These are phyloP conservation scores for Rambutsinella grinnellia DNA, from an alignment of 2,888 invertebrate genomes.

Conservation along the genomic window DNA sequence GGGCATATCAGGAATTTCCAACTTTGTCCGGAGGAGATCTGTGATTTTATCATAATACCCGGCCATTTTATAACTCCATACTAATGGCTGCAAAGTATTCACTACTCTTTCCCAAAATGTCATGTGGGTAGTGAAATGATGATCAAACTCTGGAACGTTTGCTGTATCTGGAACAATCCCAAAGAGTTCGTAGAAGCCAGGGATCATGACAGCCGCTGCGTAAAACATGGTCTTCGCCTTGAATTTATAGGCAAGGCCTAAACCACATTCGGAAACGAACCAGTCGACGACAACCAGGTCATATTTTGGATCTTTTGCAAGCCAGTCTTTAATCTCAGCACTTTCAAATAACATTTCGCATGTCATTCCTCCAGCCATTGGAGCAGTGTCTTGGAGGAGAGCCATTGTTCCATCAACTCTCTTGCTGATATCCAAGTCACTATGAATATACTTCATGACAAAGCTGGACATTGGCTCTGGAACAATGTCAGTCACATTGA, in stretches of 20 bases:
- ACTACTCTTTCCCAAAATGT: constrained; percentile 40
- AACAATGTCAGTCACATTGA: constrained; percentile 47
- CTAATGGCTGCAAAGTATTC: constrained; percentile 38
- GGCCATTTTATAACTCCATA: constrained; percentile 25
- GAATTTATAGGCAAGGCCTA: constrained; percentile 54
- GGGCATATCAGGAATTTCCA: constrained; percentile 42
- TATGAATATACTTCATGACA: constrained; percentile 25
- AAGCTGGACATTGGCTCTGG: constrained; percentile 41
- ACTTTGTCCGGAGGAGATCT: constrained; percentile 19
- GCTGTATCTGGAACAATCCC: constrained; percentile 47
- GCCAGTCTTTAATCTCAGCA: constrained; percentile 43
- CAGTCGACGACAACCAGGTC: constrained; percentile 58
- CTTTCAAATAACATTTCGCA: constrained; percentile 39
- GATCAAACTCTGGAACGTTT: constrained; percentile 48
- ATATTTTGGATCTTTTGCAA: constrained; percentile 32
- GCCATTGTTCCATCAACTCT: constrained; percentile 30
- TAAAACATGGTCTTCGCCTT: constrained; percentile 55
- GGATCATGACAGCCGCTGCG: constrained; percentile 49
- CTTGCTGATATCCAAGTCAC: constrained; percentile 35
- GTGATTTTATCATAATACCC: constrained; percentile 35
- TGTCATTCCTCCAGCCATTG: constrained; percentile 11
- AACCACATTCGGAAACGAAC: constrained; percentile 55
- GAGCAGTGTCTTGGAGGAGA: constrained; percentile 17
- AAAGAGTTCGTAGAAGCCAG: constrained; percentile 49
- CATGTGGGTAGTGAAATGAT: constrained; percentile 46